Evolutionary conservation across 2,888 invertebrate species (phyloP).

Genomic region (Scaeva pyrastri): DNA sequence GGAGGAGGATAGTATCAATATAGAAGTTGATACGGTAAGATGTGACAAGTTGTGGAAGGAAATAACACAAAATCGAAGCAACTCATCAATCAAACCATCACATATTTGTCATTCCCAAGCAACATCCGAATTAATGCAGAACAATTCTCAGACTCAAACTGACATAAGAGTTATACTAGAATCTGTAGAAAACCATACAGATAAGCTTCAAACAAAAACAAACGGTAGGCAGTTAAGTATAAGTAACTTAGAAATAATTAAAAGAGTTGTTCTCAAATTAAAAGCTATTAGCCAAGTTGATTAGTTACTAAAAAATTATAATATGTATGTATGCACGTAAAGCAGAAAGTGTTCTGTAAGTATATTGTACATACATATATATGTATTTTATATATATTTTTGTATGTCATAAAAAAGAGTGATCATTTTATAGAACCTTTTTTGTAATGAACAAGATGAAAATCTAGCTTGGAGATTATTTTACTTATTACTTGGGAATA

Average conservation of each 20-base stretch:
- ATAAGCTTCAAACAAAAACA: neutral
- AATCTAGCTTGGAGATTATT: too few relatives aligned
- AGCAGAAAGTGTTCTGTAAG: too few relatives aligned
- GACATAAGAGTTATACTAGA: slow-evolving; percentile 31
- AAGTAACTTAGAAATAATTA: slow-evolving; percentile 14
- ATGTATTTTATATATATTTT: too few relatives aligned
- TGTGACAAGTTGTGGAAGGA: slow-evolving; percentile 14
- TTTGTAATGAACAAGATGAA: too few relatives aligned
- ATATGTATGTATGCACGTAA: neutral
- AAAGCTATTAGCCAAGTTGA: neutral
- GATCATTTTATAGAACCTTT: too few relatives aligned
- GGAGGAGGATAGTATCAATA: neutral
- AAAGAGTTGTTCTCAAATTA: slow-evolving; percentile 25
- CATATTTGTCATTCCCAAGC: slow-evolving; percentile 10
- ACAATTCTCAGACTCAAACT: slow-evolving; percentile 17
- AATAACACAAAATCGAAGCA: slow-evolving; percentile 12
- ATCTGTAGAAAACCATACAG: slow-evolving; percentile 24
- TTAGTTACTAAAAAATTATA: neutral
- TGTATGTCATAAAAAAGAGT: too few relatives aligned
- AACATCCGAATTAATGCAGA: neutral
- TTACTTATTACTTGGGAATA: too few relatives aligned
- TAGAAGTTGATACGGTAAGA: neutral
- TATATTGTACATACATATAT: too few relatives aligned
- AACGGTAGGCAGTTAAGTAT: neutral
- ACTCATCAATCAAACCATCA: neutral